A percentile compares a stretch with the other conserved stretches of the same genome.
These are phyloP conservation scores for Manis javanica DNA, from an alignment of 2,797 vertebrate genomes.

Conservation along the genomic window DNA sequence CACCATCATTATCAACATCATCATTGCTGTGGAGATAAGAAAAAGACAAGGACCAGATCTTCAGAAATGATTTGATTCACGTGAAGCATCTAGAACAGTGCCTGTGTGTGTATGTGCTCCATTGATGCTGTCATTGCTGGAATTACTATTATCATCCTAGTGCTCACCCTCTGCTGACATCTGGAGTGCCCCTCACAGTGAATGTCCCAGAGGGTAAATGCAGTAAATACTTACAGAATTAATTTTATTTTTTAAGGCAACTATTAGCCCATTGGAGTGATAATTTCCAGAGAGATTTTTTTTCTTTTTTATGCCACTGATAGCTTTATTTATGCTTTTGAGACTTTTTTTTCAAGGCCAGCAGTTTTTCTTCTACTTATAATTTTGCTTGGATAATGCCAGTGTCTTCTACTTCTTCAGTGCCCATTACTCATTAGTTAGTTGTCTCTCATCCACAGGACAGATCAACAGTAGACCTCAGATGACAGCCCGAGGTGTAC, in stretches of 20 bases:
- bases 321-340: neutral
- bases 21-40: slow-evolving; percentile 1
- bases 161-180: neutral
- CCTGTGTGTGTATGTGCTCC: neutral
- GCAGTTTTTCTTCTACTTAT: neutral
- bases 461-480: neutral
- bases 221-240: neutral
- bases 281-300: slow-evolving; percentile 24
- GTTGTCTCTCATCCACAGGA: neutral
- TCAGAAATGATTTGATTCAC: slow-evolving; percentile 39
- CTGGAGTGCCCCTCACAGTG: neutral
- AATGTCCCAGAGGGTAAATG: neutral
- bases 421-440: neutral
- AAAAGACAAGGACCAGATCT: slow-evolving; percentile 8
- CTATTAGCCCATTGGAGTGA: neutral
- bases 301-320: slow-evolving; percentile 13
- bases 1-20: neutral
- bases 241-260: slow-evolving; percentile 33
- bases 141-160: neutral
- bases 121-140: neutral
- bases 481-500: neutral
- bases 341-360: neutral
- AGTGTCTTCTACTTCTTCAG: neutral
- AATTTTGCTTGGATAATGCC: slow-evolving; percentile 9
- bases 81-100: neutral